phyloP scores from a whole-genome alignment of 2,797 vertebrate genomes.

The Lindbergichthys nudifrons region DNA sequence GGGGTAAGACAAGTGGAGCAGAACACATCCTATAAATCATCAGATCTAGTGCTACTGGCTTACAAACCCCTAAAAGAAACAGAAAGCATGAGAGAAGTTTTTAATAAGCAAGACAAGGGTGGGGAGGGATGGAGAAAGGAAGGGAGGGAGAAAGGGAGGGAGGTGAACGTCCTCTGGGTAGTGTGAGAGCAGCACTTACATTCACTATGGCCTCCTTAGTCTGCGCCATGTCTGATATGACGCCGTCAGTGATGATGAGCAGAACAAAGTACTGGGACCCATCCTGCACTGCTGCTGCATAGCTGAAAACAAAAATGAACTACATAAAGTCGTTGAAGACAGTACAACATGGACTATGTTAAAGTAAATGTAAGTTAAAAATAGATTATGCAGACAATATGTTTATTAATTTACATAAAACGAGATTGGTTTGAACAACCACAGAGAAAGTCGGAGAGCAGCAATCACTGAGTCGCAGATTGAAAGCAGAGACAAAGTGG shows the following conservation, averaged over 20 bases:
- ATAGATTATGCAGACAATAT: not conserved
- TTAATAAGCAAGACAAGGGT: not conserved
- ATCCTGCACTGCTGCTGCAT: slow-evolving; percentile 90
- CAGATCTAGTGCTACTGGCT: slow-evolving; percentile 50
- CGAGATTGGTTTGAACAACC: slow-evolving; percentile 15
- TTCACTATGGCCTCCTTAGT: slow-evolving; percentile 98
- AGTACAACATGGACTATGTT: not conserved
- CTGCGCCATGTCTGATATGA: slow-evolving; percentile 98
- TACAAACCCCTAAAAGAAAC: slow-evolving; percentile 53
- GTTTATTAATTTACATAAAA: slow-evolving; percentile 16
- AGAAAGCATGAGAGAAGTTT: slow-evolving; percentile 32
- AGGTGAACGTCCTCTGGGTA: slow-evolving; percentile 18
- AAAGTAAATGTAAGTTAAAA: slow-evolving; percentile 1
- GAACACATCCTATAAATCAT: slow-evolving; percentile 68
- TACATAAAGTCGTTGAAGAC: slow-evolving; percentile 5
- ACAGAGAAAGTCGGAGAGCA: slow-evolving; percentile 15
- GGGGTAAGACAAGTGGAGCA: slow-evolving; percentile 58
- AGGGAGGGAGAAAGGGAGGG: not conserved
- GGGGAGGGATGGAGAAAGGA: not conserved
- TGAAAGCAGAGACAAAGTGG: slow-evolving; percentile 23
- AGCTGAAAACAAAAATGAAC: slow-evolving; percentile 77
- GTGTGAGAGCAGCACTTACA: slow-evolving; percentile 83
- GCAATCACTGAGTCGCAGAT: slow-evolving; percentile 17
- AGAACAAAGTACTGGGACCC: slow-evolving; percentile 97
- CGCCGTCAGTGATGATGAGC: slow-evolving; percentile 97